phyloP scores from a whole-genome alignment of 1,140 invertebrate genomes.

The Apis florea region DNA sequence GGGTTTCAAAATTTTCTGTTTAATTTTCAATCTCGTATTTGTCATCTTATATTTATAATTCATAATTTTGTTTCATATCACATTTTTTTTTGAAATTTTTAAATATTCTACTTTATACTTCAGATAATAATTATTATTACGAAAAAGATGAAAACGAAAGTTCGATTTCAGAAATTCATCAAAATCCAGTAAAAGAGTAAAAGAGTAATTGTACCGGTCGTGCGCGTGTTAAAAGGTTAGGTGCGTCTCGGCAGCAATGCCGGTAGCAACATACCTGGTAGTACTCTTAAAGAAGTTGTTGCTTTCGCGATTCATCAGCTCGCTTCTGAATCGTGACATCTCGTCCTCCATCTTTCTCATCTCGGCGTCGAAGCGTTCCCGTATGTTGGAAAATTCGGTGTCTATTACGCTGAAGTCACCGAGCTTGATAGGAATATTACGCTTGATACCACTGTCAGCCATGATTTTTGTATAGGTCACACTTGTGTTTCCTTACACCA shows the following conservation, averaged over 20 bases:
- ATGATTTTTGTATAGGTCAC: constrained; percentile 79
- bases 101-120: neutral
- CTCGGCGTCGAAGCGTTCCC: constrained; percentile 96
- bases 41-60: neutral
- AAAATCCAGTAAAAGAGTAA: too few relatives aligned
- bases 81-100: too few relatives aligned
- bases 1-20: too few relatives aligned
- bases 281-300: constrained; percentile 94
- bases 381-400: constrained; percentile 96
- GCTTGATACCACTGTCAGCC: constrained; percentile 89
- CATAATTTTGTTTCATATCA: too few relatives aligned
- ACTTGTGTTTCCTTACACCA: constrained; percentile 52
- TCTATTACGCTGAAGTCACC: constrained; percentile 97
- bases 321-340: constrained; percentile 96
- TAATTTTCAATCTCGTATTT: neutral
- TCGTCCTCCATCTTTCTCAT: constrained; percentile 99
- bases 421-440: constrained; percentile 95
- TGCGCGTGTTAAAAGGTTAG: constrained; percentile 38
- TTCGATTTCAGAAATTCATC: constrained; percentile 5
- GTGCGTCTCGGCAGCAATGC: constrained; percentile 26
- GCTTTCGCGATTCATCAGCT: constrained; percentile 94
- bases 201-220: constrained; percentile 20
- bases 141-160: too few relatives aligned
- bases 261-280: constrained; percentile 84
- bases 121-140: neutral